Conservation (phyloP, 2,797 vertebrate species). For the Apodemus agrarius region DNA sequence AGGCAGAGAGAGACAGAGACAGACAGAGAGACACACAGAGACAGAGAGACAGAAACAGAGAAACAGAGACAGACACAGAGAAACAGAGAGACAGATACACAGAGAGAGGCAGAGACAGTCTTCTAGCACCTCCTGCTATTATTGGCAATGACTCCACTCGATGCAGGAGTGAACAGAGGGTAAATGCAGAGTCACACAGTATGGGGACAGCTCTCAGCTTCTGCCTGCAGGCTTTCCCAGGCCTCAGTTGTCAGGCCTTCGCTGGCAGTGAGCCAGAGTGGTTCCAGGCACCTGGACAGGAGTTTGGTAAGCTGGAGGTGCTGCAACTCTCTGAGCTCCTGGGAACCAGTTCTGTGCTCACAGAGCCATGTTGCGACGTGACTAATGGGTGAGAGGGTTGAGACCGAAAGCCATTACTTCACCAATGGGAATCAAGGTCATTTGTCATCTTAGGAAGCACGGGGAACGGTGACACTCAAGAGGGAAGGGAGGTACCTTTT, state of each 20-base stretch:
- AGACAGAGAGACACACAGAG: background rate
- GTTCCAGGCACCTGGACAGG: conserved; percentile 60
- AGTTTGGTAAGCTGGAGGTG: conserved; percentile 75
- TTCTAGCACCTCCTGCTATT: background rate
- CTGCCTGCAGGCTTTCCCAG: background rate
- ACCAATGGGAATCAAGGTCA: conserved; percentile 60
- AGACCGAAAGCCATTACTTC: conserved; percentile 64
- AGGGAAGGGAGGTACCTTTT: background rate
- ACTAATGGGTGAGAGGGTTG: conserved; percentile 46
- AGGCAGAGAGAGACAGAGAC: too few species aligned
- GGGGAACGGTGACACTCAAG: background rate
- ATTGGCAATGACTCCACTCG: accelerated
- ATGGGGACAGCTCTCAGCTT: background rate
- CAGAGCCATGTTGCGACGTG: conserved; percentile 55
- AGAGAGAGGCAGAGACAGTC: background rate
- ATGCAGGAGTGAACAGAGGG: background rate
- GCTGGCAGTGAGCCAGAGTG: conserved; percentile 41
- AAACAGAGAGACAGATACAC: too few species aligned
- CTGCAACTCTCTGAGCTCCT: conserved; percentile 61
- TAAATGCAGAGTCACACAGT: background rate
- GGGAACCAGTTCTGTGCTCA: conserved; percentile 69
- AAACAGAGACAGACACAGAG: background rate
- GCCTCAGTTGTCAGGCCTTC: background rate
- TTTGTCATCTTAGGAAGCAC: conserved; percentile 52
- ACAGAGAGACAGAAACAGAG: background rate